A percentile compares a stretch with the other conserved stretches of the same genome.
Evolutionary conservation across 2,888 invertebrate species (phyloP).

Genomic region (Aricia artaxerxes): DNA sequence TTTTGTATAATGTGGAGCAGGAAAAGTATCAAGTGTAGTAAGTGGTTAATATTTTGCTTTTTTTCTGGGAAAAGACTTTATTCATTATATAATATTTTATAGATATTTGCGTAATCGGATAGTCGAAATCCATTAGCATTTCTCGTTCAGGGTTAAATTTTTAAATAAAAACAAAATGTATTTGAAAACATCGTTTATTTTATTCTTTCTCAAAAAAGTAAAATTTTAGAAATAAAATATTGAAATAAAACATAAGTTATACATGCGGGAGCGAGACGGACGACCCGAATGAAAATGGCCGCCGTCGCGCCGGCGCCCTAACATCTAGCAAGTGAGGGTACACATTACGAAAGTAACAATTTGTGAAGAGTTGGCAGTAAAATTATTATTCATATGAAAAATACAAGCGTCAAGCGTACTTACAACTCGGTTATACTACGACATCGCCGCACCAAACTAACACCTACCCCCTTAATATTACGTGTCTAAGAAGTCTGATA

Average conservation of each 20-base stretch:
- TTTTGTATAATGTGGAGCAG: neutral
- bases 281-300: slow-evolving; percentile 42
- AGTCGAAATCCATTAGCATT: neutral
- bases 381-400: slow-evolving; percentile 65
- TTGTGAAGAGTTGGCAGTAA: slow-evolving; percentile 77
- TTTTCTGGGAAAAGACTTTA: too few relatives aligned
- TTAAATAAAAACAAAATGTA: slow-evolving; percentile 47
- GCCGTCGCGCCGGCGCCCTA: slow-evolving; percentile 54
- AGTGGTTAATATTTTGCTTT: too few relatives aligned
- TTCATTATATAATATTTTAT: too few relatives aligned
- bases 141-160: slow-evolving; percentile 22
- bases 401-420: slow-evolving; percentile 76
- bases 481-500: slow-evolving; percentile 61
- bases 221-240: slow-evolving; percentile 79
- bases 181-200: slow-evolving; percentile 81
- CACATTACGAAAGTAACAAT: slow-evolving; percentile 61
- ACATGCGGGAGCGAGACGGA: slow-evolving; percentile 66
- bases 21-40: neutral
- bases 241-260: slow-evolving; percentile 73
- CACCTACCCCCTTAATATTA: slow-evolving; percentile 48
- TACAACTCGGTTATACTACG: slow-evolving; percentile 58
- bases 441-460: slow-evolving; percentile 35
- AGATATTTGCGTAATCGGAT: neutral
- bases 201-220: slow-evolving; percentile 76
- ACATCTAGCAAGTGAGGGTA: slow-evolving; percentile 65